Conservation (phyloP, 2,113 vertebrate species). For the Amazona vittata region DNA sequence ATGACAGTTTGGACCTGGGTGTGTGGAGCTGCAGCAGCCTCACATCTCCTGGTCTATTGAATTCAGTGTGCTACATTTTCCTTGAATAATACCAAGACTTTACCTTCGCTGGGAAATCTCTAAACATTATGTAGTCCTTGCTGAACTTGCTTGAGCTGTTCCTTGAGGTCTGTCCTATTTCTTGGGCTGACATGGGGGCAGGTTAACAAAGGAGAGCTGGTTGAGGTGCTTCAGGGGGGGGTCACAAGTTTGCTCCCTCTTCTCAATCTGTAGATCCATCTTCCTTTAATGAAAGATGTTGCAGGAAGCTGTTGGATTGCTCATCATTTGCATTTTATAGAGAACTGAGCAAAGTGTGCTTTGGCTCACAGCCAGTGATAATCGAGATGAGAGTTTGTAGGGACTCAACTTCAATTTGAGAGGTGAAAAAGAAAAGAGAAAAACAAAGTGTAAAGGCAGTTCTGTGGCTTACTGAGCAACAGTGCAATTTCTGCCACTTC, state of each 20-base stretch:
- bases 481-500: neutral
- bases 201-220: neutral
- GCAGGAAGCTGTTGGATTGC: neutral
- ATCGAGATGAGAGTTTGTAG: neutral
- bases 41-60: neutral
- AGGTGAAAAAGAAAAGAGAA: neutral
- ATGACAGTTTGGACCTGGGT: neutral
- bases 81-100: neutral
- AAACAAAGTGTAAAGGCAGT: neutral
- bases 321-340: neutral
- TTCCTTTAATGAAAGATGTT: neutral
- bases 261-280: neutral
- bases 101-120: neutral
- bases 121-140: neutral
- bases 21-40: neutral
- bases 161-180: neutral
- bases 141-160: neutral
- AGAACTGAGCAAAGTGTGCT: neutral
- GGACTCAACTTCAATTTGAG: neutral
- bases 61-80: neutral
- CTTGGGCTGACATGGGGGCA: neutral
- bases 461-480: neutral
- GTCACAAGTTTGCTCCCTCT: neutral
- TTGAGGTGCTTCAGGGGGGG: neutral
- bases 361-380: neutral